Base-by-base conservation (phyloP, 1,140 invertebrate species). In the Musca domestica region DNA sequence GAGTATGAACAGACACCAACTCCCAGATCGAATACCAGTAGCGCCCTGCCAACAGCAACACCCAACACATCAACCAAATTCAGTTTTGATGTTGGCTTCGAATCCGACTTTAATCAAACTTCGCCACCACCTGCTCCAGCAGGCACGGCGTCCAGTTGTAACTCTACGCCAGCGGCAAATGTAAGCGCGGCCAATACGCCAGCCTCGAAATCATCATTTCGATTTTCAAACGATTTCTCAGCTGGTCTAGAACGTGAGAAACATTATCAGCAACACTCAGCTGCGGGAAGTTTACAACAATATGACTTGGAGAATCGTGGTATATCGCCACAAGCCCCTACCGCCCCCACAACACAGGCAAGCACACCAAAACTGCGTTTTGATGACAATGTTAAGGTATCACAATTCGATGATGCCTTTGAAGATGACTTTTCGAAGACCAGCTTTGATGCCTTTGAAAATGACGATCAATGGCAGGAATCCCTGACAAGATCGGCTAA, bases 181-280 rank as follows among this genome's bases (percentile, higher is more conserved):
- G 69, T 46, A 10, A 65, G 51, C 66, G 69, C 51, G 52, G 63
- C 58, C 17, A 67, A 41, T 15, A 71, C 67, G 5, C 74, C 73
- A 22, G 58, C 61, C 52, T 75, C 72, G 58, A 80, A 76, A 69
- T 78, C 72, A 27, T 73, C 81, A n/a, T 82, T 83, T 27, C 78
- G 86, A 46, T 87, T 87, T 71, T 85, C 85, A 14, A 86, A 86
- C 70, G 86, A 87, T 71, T 86, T 86, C 69, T 87, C 85, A 1
- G 27, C 27, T 41, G 56, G 56, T 19, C 56, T 34, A 20, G 85
- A 85, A 5, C 77, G 85, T 19, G 85, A 86, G 30, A 81, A 78
- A 69, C 73, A 47, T 71, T 58, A 47, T 20, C 61, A 48, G 56
- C 17, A 70, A 47, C 30, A 63, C 64, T 56, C 48, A 9, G 52